These are phyloP conservation scores for Dipodomys ordii DNA, from an alignment of 2,113 vertebrate genomes.

Conservation along the genomic window DNA sequence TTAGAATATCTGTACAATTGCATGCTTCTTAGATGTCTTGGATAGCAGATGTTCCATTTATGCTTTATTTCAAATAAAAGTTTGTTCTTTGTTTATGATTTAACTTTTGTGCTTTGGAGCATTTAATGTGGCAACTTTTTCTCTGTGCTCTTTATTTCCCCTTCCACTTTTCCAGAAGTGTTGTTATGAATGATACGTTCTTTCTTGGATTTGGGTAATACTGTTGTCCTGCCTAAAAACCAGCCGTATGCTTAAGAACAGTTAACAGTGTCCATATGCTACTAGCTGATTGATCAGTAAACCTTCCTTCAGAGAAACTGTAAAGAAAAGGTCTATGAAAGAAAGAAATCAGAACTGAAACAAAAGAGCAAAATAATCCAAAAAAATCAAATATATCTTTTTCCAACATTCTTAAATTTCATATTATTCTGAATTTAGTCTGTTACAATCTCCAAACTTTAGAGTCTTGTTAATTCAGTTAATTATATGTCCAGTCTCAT, in stretches of 20 bases:
- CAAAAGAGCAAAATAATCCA: not conserved
- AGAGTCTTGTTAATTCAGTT: not conserved
- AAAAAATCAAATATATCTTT: not conserved
- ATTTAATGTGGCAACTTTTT: not conserved
- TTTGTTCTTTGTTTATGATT: not conserved
- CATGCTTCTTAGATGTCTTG: not conserved
- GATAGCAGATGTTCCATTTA: not conserved
- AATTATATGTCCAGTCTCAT: conserved; percentile 12
- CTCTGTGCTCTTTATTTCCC: not conserved
- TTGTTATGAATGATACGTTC: not conserved
- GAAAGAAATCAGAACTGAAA: not conserved
- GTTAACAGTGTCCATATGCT: not conserved
- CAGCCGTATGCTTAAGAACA: not conserved
- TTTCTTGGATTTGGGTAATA: not conserved
- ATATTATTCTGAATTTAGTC: not conserved
- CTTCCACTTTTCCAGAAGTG: not conserved
- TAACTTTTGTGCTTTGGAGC: not conserved
- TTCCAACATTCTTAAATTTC: not conserved
- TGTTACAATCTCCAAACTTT: not conserved
- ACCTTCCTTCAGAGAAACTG: not conserved
- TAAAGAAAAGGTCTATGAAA: not conserved
- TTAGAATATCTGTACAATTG: not conserved
- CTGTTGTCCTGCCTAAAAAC: not conserved
- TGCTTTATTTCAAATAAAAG: not conserved
- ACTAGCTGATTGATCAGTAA: not conserved